These are phyloP conservation scores for Polyommatus iphigenia DNA, from an alignment of 2,888 invertebrate genomes.

Conservation along the genomic window DNA sequence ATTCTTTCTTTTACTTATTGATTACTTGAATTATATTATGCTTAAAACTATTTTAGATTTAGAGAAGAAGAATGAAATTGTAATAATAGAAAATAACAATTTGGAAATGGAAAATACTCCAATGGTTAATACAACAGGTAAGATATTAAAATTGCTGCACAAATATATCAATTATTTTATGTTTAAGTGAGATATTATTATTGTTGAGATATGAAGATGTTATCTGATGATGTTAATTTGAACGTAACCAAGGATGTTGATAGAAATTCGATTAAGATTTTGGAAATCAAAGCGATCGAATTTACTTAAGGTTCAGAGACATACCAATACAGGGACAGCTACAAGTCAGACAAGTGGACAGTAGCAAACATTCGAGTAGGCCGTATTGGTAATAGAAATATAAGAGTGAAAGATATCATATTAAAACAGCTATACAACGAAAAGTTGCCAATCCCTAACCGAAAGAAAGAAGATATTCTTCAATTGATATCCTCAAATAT, in stretches of 20 bases:
- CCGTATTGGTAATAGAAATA: conserved; percentile 22
- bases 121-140: no score
- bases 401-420: neutral
- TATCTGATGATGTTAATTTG: no score
- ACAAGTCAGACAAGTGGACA: conserved; percentile 10
- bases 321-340: conserved; percentile 20
- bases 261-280: conserved; percentile 15
- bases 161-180: no score
- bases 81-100: no score
- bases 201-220: no score
- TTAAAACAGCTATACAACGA: neutral
- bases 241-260: neutral
- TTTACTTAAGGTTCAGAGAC: conserved; percentile 1
- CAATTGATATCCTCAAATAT: neutral
- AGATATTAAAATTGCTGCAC: no score
- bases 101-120: no score
- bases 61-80: no score
- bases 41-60: no score
- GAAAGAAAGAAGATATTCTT: neutral
- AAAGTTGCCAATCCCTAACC: neutral
- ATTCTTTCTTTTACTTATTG: no score
- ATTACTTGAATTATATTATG: no score
- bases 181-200: no score
- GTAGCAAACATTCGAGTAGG: neutral
- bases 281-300: conserved; percentile 17